phyloP scores from a whole-genome alignment of 2,797 vertebrate genomes.

The Schizothorax lantsangensis region DNA sequence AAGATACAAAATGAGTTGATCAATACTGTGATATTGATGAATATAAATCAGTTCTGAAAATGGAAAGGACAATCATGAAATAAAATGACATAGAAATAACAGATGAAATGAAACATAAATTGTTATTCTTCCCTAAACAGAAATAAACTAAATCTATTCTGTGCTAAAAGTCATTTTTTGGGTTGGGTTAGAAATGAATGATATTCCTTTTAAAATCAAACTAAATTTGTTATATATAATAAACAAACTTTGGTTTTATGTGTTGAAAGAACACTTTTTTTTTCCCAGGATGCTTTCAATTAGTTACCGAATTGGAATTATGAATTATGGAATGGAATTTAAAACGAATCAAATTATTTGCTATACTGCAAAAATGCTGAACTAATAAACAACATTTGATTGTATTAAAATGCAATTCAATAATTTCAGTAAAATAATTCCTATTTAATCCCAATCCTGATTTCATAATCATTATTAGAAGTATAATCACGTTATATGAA shows the following conservation, averaged over 20 bases:
- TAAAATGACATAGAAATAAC: not conserved
- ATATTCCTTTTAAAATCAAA: not conserved
- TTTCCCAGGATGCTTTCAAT: not conserved
- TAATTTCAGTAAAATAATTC: not conserved
- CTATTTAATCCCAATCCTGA: not conserved
- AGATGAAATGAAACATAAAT: not conserved
- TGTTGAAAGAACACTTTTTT: not conserved
- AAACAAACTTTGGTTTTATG: not conserved
- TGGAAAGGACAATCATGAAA: not conserved
- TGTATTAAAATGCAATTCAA: not conserved
- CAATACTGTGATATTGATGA: not conserved
- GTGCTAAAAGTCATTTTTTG: not conserved
- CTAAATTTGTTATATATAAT: not conserved
- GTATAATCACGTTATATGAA: not conserved
- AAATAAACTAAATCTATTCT: not conserved
- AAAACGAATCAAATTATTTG: not conserved
- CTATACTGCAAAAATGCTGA: not conserved
- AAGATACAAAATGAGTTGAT: not conserved
- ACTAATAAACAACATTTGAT: not conserved
- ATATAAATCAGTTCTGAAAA: conserved; percentile 9
- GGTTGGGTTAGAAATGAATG: not conserved
- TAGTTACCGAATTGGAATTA: not conserved
- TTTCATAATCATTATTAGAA: not conserved
- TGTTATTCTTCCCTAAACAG: not conserved
- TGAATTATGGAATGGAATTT: not conserved